These are phyloP conservation scores for Pao palembangensis DNA, from an alignment of 2,113 vertebrate species.

Conservation along the genomic window DNA sequence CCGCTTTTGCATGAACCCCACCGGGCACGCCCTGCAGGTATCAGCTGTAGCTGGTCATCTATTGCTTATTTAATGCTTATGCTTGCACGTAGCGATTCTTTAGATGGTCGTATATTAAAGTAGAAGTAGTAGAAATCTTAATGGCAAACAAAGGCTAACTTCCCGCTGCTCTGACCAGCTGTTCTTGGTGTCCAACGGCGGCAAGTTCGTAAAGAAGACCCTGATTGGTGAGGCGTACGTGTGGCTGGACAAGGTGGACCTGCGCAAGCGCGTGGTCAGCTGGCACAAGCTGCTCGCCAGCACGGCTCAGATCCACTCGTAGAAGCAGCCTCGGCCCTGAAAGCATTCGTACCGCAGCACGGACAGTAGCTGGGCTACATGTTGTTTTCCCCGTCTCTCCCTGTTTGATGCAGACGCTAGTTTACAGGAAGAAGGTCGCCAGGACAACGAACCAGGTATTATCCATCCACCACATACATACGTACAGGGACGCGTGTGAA, in stretches of 20 bases:
- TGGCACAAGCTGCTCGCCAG: slow-evolving; percentile 98
- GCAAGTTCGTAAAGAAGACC: slow-evolving; percentile 99
- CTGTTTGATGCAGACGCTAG: slow-evolving; percentile 40
- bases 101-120: too few species aligned
- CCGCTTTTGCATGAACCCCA: slow-evolving; percentile 93
- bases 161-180: slow-evolving; percentile 73
- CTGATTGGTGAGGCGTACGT: slow-evolving; percentile 97
- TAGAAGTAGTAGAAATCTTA: too few species aligned
- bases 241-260: slow-evolving; percentile 98
- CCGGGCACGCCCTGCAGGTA: slow-evolving; percentile 80
- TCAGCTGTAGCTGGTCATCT: too few species aligned
- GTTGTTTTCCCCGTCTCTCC: slow-evolving; percentile 19
- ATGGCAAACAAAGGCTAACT: neutral
- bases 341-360: neutral
- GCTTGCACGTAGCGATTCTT: too few species aligned
- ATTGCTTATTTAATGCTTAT: too few species aligned
- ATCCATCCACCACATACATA: slow-evolving; percentile 39
- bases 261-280: slow-evolving; percentile 95
- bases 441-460: slow-evolving; percentile 68
- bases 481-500: neutral
- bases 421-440: slow-evolving; percentile 63
- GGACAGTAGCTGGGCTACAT: neutral
- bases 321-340: slow-evolving; percentile 19
- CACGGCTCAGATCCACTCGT: slow-evolving; percentile 86
- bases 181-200: slow-evolving; percentile 94